Conservation (phyloP, 2,888 invertebrate genomes). For the Erannis defoliaria region DNA sequence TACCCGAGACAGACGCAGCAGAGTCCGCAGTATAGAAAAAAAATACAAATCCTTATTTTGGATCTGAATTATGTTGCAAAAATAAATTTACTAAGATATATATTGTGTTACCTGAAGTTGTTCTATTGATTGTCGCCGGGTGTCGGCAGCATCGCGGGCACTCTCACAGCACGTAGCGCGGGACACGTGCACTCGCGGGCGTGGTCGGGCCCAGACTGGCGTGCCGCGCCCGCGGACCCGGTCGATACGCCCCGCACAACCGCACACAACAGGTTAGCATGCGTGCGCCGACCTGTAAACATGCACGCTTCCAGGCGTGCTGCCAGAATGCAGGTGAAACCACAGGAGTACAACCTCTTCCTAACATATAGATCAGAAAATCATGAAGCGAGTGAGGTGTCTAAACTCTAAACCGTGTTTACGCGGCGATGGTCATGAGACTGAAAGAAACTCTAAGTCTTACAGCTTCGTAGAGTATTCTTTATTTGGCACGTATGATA, state of each 20-base stretch:
- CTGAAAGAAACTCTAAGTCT: background rate
- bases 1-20: conserved; percentile 15
- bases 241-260: conserved; percentile 66
- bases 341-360: background rate
- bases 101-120: conserved; percentile 63
- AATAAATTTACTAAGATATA: background rate
- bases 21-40: conserved; percentile 9
- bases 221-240: conserved; percentile 61
- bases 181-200: conserved; percentile 46
- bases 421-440: no score
- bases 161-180: conserved; percentile 34
- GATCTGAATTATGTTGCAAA: background rate
- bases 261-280: conserved; percentile 76
- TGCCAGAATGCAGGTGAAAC: conserved; percentile 8
- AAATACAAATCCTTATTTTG: background rate
- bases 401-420: no score
- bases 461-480: background rate
- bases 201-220: conserved; percentile 66
- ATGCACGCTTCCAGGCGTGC: conserved; percentile 7
- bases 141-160: conserved; percentile 69
- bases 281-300: conserved; percentile 70
- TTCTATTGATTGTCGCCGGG: conserved; percentile 66
- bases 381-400: background rate
- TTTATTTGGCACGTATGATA: no score
- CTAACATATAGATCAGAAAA: background rate